Percentiles rank a stretch among this genome's conserved stretches.
Evolutionary conservation across 2,888 invertebrate species (phyloP).

Genomic region (Hartigia nigra): DNA sequence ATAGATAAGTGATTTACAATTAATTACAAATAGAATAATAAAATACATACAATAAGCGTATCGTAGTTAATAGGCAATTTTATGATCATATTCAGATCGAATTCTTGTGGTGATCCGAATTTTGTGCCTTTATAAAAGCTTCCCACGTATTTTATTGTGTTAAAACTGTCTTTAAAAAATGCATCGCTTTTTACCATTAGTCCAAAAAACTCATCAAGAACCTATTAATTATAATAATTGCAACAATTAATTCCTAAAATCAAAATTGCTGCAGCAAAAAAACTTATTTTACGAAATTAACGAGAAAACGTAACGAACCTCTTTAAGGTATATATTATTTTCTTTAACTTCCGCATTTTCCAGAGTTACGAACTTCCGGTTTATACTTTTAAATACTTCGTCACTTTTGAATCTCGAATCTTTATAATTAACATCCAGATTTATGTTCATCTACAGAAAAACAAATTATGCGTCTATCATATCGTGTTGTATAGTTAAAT

Average conservation of each 20-base stretch:
- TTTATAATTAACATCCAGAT: background rate
- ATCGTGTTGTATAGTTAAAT: background rate
- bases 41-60: slow-evolving; percentile 52
- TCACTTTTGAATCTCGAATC: slow-evolving; percentile 22
- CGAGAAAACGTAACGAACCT: slow-evolving; percentile 28
- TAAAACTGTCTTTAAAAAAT: slow-evolving; percentile 55
- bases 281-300: background rate
- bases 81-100: slow-evolving; percentile 72
- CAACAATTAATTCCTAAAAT: slow-evolving; percentile 5
- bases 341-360: slow-evolving; percentile 29
- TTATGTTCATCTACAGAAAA: background rate
- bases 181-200: slow-evolving; percentile 52
- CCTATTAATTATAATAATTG: slow-evolving; percentile 27
- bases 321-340: slow-evolving; percentile 35
- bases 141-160: slow-evolving; percentile 68
- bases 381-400: slow-evolving; percentile 35
- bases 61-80: slow-evolving; percentile 67
- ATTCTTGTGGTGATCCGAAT: slow-evolving; percentile 72
- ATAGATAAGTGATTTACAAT: background rate
- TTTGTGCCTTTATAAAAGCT: slow-evolving; percentile 74
- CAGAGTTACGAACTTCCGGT: slow-evolving; percentile 40
- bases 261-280: background rate
- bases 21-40: background rate
- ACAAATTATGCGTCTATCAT: background rate
- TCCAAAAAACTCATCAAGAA: slow-evolving; percentile 41